Evolutionary conservation across 2,113 vertebrate species (phyloP).

Genomic region (Mastomys natalensis): DNA sequence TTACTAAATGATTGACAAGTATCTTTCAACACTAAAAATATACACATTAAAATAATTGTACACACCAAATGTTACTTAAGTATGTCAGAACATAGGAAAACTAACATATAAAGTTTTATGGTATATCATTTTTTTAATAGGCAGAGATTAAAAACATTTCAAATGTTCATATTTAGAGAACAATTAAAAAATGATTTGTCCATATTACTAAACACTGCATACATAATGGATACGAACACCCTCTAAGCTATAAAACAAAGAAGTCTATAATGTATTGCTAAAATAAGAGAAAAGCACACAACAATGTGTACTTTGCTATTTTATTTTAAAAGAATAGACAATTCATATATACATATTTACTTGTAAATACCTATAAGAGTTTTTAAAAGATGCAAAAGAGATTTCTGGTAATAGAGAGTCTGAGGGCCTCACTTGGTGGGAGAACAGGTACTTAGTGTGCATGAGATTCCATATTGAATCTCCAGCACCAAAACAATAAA

Average conservation of each 20-base stretch:
- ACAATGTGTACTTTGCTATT: neutral
- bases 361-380: neutral
- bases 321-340: neutral
- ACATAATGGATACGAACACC: neutral
- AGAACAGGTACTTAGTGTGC: neutral
- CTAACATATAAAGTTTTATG: neutral
- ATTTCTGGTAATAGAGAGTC: no score
- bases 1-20: neutral
- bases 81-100: neutral
- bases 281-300: neutral
- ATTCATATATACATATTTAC: neutral
- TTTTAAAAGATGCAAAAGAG: neutral
- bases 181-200: neutral
- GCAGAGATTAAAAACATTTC: neutral
- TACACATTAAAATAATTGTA: neutral
- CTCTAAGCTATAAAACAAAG: neutral
- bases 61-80: neutral
- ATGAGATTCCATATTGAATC: neutral
- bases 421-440: no score
- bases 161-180: constrained; percentile 4
- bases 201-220: neutral
- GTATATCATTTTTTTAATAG: constrained; percentile 1
- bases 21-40: constrained; percentile 30
- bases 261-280: neutral
- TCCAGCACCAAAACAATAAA: neutral